Conservation (phyloP, 2,888 invertebrate species). For the Hemithea aestivaria region DNA sequence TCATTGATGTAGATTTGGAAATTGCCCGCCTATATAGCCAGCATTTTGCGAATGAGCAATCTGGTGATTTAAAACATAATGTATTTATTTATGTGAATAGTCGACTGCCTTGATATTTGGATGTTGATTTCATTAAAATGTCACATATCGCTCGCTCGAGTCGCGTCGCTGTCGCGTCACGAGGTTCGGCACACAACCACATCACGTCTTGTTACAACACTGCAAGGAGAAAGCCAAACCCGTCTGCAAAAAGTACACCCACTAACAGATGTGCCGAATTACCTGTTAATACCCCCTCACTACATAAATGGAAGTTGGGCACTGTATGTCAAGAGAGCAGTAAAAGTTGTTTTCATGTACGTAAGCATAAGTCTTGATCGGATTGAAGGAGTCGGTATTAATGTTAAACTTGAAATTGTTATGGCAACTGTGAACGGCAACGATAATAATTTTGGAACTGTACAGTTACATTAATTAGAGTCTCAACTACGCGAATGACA, state of each 20-base stretch:
- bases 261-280: conserved; percentile 69
- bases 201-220: conserved; percentile 50
- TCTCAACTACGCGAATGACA: too few relatives aligned
- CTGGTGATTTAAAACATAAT: conserved; percentile 19
- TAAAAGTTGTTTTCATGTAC: conserved; percentile 63
- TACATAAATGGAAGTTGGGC: conserved; percentile 32
- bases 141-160: conserved; percentile 35
- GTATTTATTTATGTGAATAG: conserved; percentile 43
- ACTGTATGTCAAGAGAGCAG: conserved; percentile 44
- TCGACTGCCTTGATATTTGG: conserved; percentile 68
- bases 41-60: conserved; percentile 21
- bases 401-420: conserved; percentile 11
- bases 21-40: conserved; percentile 11
- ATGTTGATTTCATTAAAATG: conserved; percentile 53
- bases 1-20: too few relatives aligned
- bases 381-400: conserved; percentile 34
- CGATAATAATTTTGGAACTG: too few relatives aligned
- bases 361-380: conserved; percentile 28
- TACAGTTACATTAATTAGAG: too few relatives aligned
- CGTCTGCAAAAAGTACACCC: conserved; percentile 74
- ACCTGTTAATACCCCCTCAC: conserved; percentile 43
- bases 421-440: too few relatives aligned
- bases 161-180: conserved; percentile 16
- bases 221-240: conserved; percentile 62
- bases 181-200: conserved; percentile 27